Conservation (phyloP, 2,888 invertebrate genomes). For the Stenotaenia linearis region DNA sequence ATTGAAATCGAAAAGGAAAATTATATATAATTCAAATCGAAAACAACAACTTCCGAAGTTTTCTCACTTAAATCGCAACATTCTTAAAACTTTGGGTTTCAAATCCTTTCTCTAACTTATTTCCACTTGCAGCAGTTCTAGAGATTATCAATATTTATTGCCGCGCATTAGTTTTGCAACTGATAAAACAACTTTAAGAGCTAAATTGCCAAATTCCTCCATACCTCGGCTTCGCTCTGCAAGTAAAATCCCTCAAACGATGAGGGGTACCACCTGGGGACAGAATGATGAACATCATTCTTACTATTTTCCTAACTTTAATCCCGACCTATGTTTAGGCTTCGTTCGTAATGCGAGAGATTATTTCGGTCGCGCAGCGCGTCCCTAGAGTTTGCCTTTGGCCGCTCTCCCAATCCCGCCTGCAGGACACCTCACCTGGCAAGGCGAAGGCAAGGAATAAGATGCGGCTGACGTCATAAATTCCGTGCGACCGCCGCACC, state of each 20-base stretch:
- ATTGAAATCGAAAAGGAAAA: background rate
- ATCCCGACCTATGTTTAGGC: constrained; percentile 24
- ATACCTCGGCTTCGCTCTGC: background rate
- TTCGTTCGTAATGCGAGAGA: background rate
- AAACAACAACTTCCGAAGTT: no score
- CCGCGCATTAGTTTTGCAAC: background rate
- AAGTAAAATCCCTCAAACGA: constrained; percentile 20
- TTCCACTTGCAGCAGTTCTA: background rate
- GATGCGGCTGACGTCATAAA: constrained; percentile 8
- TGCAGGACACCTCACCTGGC: background rate
- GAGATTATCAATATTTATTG: background rate
- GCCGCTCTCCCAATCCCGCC: background rate
- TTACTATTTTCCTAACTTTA: constrained; percentile 1
- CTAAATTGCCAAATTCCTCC: background rate
- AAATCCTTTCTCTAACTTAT: background rate
- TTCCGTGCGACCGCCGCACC: background rate
- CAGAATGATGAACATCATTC: constrained; percentile 17
- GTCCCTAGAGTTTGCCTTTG: background rate
- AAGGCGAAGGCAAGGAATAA: background rate
- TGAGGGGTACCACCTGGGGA: constrained; percentile 16
- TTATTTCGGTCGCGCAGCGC: background rate
- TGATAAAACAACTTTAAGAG: background rate
- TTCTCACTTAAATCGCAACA: no score
- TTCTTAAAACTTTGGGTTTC: background rate
- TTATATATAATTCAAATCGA: no score